Evolutionary conservation across 2,113 vertebrate genomes (phyloP).

Genomic region (Cebidichthys violaceus): DNA sequence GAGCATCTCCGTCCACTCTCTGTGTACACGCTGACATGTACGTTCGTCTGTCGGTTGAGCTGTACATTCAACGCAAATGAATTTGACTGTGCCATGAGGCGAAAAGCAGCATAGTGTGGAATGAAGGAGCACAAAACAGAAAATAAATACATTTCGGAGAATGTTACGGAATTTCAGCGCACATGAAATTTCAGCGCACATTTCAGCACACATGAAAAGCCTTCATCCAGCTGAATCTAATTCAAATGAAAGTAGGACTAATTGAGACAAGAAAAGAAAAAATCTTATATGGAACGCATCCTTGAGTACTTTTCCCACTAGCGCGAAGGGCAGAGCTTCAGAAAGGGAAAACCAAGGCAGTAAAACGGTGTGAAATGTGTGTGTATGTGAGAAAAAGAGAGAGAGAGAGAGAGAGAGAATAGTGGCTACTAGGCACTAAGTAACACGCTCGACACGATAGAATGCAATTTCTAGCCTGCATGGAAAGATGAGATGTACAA

Average conservation of each 20-base stretch:
- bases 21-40: neutral
- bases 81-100: neutral
- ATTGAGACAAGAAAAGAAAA: constrained; percentile 1
- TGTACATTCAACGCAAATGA: neutral
- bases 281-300: neutral
- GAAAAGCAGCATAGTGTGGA: neutral
- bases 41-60: neutral
- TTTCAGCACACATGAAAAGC: neutral
- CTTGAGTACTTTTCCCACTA: constrained; percentile 9
- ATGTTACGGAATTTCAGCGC: neutral
- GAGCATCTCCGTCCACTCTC: too few species aligned
- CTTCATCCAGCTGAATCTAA: constrained; percentile 17
- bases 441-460: neutral
- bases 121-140: neutral
- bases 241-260: constrained; percentile 7
- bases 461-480: neutral
- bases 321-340: neutral
- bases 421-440: neutral
- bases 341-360: constrained; percentile 2
- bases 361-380: constrained; percentile 10
- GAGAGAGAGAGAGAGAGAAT: too few species aligned
- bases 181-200: neutral
- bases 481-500: neutral
- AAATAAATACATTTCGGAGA: neutral
- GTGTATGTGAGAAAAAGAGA: neutral